These are phyloP conservation scores for Acronicta alni DNA, from an alignment of 2,888 invertebrate genomes.

Conservation along the genomic window DNA sequence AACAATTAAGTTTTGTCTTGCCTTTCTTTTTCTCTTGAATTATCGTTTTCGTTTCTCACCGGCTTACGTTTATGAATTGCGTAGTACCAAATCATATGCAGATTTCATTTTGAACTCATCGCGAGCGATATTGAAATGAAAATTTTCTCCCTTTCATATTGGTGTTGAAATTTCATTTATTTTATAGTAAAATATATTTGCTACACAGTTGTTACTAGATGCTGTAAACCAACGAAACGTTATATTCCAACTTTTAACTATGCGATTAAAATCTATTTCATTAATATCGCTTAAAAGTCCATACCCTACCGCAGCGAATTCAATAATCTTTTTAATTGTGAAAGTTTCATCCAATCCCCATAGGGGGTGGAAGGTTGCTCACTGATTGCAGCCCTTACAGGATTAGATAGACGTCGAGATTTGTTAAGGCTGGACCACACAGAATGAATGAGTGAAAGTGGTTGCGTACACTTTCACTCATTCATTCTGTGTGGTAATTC, in stretches of 20 bases:
- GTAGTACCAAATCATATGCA: slow-evolving; percentile 42
- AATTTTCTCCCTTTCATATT: slow-evolving; percentile 28
- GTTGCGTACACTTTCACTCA: too few species aligned
- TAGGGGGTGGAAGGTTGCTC: not conserved
- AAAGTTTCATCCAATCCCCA: slow-evolving; percentile 39
- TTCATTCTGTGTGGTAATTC: too few species aligned
- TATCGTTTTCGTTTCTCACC: not conserved
- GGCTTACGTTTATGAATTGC: slow-evolving; percentile 29
- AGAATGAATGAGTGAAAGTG: too few species aligned
- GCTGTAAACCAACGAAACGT: too few species aligned
- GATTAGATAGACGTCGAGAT: slow-evolving; percentile 50
- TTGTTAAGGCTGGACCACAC: not conserved
- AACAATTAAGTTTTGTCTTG: too few species aligned
- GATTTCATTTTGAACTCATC: slow-evolving; percentile 53
- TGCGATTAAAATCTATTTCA: not conserved
- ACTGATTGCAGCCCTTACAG: slow-evolving; percentile 50
- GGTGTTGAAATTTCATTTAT: slow-evolving; percentile 37
- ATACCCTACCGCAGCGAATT: slow-evolving; percentile 34
- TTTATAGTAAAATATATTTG: slow-evolving; percentile 12
- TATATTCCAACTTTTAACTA: too few species aligned
- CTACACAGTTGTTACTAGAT: too few species aligned
- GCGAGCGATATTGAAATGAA: slow-evolving; percentile 43
- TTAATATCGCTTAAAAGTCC: slow-evolving; percentile 20
- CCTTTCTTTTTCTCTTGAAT: not conserved
- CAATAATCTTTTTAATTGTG: slow-evolving; percentile 60